Evolutionary conservation across 2,113 vertebrate genomes (phyloP), one percentile per base, ranked within the genome.

Genomic region (Chaetops frenatus): DNA sequence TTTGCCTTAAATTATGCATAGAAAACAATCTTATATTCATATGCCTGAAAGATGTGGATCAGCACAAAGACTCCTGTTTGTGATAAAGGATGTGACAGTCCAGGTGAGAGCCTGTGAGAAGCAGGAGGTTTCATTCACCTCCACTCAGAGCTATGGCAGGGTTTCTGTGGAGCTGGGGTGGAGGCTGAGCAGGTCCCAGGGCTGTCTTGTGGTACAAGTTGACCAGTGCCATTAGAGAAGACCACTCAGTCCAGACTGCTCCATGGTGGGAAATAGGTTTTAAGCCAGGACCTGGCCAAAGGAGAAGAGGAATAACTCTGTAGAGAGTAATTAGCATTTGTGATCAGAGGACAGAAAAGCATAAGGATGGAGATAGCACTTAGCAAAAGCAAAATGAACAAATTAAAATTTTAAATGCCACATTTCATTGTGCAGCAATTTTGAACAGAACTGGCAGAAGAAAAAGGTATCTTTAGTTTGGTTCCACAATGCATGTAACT

Each of bases 221-320:
- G 66, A 57, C 86, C 11, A 0, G 36, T 60, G 57, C 71, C 69
- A 15, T 33, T 11, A 81, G 42, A 93, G 70, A 38, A 74, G 11
- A 58, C 3, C 8, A 3, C 58, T 61, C 71, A 48, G 29, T 50
- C 62, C 84, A 92, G 44, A 25, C 17, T 66, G 27, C n/a, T 69
- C 27, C 54, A 29, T 83, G 66, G 57, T 85, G 51, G 64, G 82
- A 96, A 88, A 44, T 2, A 51, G 60, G 16, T 92, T 93, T 73
- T 91, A 28, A 96, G 62, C 31, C 92, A 96, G 88, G 90, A 62
- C 7, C 8, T n/a, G 7, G 31, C 35, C 54, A 66, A 90, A 78
- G 16, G 5, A 72, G 53, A 94, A 81, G 23, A 62, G n/a, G 38
- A 48, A 89, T 54, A 92, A 51, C 35, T 73, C 84, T 83, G 50